These are phyloP conservation scores for Rhingia rostrata DNA, from an alignment of 2,888 invertebrate genomes.

Conservation along the genomic window DNA sequence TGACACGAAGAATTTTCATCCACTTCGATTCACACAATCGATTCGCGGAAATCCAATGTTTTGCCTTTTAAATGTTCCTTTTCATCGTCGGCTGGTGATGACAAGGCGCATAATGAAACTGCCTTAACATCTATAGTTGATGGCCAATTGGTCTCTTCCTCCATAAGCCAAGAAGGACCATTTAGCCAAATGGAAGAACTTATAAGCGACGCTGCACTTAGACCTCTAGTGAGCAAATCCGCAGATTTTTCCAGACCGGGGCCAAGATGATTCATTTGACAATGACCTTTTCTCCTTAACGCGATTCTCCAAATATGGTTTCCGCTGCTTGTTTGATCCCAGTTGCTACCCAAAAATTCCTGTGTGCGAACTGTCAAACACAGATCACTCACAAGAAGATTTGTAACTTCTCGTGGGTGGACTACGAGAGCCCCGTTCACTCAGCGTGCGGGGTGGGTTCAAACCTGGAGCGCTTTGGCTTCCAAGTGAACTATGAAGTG, in stretches of 20 bases:
- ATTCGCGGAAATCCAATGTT: not conserved
- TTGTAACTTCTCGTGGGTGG: too few relatives aligned
- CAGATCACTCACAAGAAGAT: too few relatives aligned
- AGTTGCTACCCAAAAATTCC: too few relatives aligned
- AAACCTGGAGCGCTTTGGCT: too few relatives aligned
- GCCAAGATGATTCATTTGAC: conserved; percentile 6
- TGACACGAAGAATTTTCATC: conserved; percentile 1
- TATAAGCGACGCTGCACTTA: conserved; percentile 27
- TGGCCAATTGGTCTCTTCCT: conserved; percentile 7
- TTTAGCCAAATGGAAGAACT: conserved; percentile 19
- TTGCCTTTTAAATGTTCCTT: not conserved
- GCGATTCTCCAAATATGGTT: conserved; percentile 28
- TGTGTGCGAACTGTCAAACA: too few relatives aligned
- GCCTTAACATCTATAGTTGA: not conserved
- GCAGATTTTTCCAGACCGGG: conserved; percentile 30
- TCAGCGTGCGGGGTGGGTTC: too few relatives aligned
- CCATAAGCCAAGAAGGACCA: conserved; percentile 23
- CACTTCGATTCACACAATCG: conserved; percentile 1
- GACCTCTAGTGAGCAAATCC: conserved; percentile 36
- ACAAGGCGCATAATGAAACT: too few relatives aligned
- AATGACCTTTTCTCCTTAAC: conserved; percentile 18
- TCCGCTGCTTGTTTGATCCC: conserved; percentile 22
- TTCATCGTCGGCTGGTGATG: too few relatives aligned
- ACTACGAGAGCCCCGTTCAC: too few relatives aligned
- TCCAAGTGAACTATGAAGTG: too few relatives aligned